A percentile compares a stretch with the other conserved stretches of the same genome.
Evolutionary conservation across 2,113 vertebrate species (phyloP).

Genomic region (Hemiprocne comata): DNA sequence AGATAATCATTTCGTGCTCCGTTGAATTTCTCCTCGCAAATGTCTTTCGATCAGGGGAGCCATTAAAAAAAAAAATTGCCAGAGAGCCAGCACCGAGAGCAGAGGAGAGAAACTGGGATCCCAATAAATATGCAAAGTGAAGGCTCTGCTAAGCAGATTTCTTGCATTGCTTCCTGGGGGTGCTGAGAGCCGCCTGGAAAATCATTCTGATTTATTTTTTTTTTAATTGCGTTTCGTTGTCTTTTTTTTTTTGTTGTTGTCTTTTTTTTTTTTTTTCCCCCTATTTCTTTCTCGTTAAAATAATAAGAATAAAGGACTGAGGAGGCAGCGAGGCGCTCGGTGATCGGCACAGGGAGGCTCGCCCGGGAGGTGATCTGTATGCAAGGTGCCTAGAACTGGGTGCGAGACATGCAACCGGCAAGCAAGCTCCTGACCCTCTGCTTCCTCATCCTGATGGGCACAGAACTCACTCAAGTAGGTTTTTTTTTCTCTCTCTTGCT

Average conservation of each 20-base stretch:
- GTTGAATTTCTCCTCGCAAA: slow-evolving; percentile 59
- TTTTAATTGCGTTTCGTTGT: neutral
- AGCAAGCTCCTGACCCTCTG: slow-evolving; percentile 92
- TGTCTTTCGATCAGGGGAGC: slow-evolving; percentile 63
- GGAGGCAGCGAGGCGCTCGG: slow-evolving; percentile 13
- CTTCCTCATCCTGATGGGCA: slow-evolving; percentile 94
- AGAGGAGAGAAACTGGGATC: slow-evolving; percentile 69
- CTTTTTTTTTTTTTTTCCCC: neutral
- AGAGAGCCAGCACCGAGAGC: slow-evolving; percentile 42
- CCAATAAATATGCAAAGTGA: slow-evolving; percentile 86
- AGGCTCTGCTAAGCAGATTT: slow-evolving; percentile 76
- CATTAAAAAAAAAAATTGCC: slow-evolving; percentile 50
- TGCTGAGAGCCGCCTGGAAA: slow-evolving; percentile 74
- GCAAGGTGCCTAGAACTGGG: slow-evolving; percentile 81
- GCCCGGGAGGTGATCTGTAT: slow-evolving; percentile 73
- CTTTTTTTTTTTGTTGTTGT: neutral
- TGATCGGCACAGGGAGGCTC: slow-evolving; percentile 35
- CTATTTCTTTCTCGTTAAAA: neutral
- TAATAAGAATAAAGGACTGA: slow-evolving; percentile 35
- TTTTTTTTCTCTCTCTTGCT: neutral
- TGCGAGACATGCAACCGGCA: slow-evolving; percentile 90
- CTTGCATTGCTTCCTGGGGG: slow-evolving; percentile 76
- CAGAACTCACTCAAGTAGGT: slow-evolving; percentile 98
- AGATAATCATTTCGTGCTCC: slow-evolving; percentile 66
- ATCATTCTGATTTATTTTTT: neutral